Conservation (phyloP, 2,113 vertebrate genomes). For the rat (Rattus norvegicus) region DNA sequence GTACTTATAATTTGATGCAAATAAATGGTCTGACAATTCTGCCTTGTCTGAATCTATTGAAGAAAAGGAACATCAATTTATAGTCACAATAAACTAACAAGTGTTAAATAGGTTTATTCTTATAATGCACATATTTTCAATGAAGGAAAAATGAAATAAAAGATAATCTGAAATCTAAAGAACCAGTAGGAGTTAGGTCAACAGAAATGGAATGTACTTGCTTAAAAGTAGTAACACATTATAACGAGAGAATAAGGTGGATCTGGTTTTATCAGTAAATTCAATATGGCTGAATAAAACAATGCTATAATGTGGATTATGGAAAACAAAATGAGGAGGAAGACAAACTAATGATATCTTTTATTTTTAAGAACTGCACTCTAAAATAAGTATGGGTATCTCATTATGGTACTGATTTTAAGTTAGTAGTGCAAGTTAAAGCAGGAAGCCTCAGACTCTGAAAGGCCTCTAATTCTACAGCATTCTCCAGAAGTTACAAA, state of each 20-base stretch:
- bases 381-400: no score
- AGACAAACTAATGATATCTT: neutral
- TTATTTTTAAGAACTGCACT: no score
- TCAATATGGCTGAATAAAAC: neutral
- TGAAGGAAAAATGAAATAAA: conserved; percentile 17
- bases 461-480: neutral
- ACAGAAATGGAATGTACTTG: neutral
- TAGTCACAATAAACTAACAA: neutral
- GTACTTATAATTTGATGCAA: neutral
- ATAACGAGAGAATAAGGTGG: conserved; percentile 5
- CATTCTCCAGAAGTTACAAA: neutral
- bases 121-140: neutral
- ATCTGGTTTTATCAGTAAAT: conserved; percentile 35
- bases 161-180: conserved; percentile 24
- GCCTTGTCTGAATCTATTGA: neutral
- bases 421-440: neutral
- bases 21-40: neutral
- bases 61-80: conserved; percentile 44
- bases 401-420: neutral
- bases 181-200: neutral
- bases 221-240: neutral
- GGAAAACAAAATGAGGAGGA: neutral
- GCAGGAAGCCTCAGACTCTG: neutral
- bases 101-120: neutral
- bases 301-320: neutral